Evolutionary conservation across 1,140 invertebrate species (phyloP), one percentile per base, ranked within the genome.

Genomic region (Drosophila mojavensis): DNA sequence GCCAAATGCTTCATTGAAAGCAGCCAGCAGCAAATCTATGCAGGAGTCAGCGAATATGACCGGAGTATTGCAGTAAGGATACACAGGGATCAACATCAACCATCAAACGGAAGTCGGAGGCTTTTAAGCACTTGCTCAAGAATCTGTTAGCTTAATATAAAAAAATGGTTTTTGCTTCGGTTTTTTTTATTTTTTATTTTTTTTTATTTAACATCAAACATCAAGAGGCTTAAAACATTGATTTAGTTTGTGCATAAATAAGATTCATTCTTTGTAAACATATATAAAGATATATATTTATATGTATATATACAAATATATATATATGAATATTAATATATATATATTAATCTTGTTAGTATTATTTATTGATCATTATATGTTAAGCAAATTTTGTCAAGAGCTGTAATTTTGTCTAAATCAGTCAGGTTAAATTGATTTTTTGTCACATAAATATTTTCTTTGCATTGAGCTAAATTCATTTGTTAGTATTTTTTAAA

Each of bases 191-290:
- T 17, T 17, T 17, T 17, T 17, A 17, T 17, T 17, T 62, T 75
- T 17, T 17, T 62, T 75, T 75, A 62, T 69, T 74, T 63, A 63
- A 69, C 72, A 69, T 26, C 71, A 68, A 68, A 75, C 72, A 75
- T 75, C 72, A 75, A 75, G 59, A 75, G 65, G 51, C 64, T 74
- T 58, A 59, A 75, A 75, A 75, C 59, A 69, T 75, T 69, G 66
- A 75, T 63, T 39, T 51, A 75, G 28, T 69, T 63, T 75, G 64
- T 62, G 54, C 11, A 50, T 69, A 59, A 48, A 10, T 59, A 67
- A 45, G 50, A 60, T 48, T 43, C 5, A 60, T 39, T 70, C 17
- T 45, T 70, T 70, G 66, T 70, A 70, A 69, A 75, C 54, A 70
- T 70, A 59, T 58, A 71, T 60, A 70, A 74, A 74, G 60, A 68